These are phyloP conservation scores for Sciurus niger DNA, from an alignment of 2,113 vertebrate species.

Conservation along the genomic window DNA sequence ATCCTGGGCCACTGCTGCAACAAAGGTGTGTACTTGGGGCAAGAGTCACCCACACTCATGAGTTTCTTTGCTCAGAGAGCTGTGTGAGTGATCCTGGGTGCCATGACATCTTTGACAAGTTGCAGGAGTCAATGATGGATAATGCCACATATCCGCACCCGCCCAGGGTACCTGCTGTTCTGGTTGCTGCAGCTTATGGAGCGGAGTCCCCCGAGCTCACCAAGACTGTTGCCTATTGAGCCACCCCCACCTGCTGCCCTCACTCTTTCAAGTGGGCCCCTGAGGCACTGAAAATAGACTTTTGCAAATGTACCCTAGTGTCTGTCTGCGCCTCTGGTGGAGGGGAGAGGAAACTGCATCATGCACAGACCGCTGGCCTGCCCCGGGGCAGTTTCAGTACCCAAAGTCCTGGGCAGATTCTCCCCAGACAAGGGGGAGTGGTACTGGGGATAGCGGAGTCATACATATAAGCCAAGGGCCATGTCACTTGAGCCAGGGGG, in stretches of 20 bases:
- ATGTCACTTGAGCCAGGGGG: fast-evolving
- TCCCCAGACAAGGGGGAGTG: not conserved
- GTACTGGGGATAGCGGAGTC: not conserved
- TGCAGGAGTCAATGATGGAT: constrained; percentile 77
- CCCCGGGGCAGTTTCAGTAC: not conserved
- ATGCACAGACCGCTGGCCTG: too few species aligned
- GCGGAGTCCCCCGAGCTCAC: constrained; percentile 8
- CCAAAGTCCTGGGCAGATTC: not conserved
- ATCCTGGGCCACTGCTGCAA: constrained; percentile 89
- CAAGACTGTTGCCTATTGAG: constrained; percentile 60
- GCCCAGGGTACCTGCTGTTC: constrained; percentile 92
- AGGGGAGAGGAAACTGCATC: fast-evolving
- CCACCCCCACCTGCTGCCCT: not conserved
- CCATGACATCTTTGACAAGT: constrained; percentile 77
- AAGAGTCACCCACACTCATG: not conserved
- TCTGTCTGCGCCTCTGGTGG: not conserved
- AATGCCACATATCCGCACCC: constrained; percentile 87
- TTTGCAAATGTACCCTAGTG: not conserved
- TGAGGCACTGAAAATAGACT: constrained; percentile 65
- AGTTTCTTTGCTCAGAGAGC: constrained; percentile 87
- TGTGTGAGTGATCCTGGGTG: constrained; percentile 91
- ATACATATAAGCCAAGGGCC: not conserved
- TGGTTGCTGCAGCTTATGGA: constrained; percentile 92
- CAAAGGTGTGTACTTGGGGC: not conserved
- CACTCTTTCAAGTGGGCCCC: not conserved